Base-by-base conservation (phyloP, 1,140 invertebrate genomes). In the Drosophila tani region DNA sequence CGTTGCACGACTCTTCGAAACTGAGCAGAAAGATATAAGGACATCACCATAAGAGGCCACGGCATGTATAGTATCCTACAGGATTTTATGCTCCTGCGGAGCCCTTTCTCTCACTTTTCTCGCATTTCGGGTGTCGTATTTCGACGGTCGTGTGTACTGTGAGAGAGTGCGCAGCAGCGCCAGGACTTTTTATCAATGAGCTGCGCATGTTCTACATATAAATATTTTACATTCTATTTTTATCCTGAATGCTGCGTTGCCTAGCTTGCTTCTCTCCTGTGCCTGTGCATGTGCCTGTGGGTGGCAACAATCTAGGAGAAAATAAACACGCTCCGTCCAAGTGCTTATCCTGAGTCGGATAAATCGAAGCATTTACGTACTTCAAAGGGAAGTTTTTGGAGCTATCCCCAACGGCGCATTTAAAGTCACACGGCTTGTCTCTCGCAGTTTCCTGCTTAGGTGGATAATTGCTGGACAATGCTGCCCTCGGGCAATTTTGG, bases 201-300 rank as follows among this genome's bases (percentile, higher is more conserved):
- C 86, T 90, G 85, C 85, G 85, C 85, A 90, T 85, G 86, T 85
- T 91, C 68, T 71, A 81, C 67, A 88, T 68, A 85, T 82, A 73
- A 82, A 91, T 74, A 65, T 57, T 75, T 59, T 11, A 59, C 55
- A 78, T 71, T 85, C 68, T 81, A 85, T 85, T 85, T 85, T 79
- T 81, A 79, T 81, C 43, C 50, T 38, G 40, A 50, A 56, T 69
- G 49, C 64, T 64, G 57, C 40, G 55, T 35, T 78, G 38, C 32
- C 45, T n/a, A 51, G 41, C 29, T 21, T 8, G 53, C 41, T 58
- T 15, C 41, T 19, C 9, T 55, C 14, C 17, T 12, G n/a, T 27
- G 49, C 47, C 15, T 5, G 19, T n/a, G 8, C 49, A n/a, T 12
- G 50, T 35, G 32, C 7, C 17, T 38, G 24, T 73, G 15, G 40